A percentile compares a stretch with the other conserved stretches of the same genome.
These are phyloP conservation scores for Drosophila lacteicornis DNA, from an alignment of 1,140 invertebrate species.

Conservation along the genomic window DNA sequence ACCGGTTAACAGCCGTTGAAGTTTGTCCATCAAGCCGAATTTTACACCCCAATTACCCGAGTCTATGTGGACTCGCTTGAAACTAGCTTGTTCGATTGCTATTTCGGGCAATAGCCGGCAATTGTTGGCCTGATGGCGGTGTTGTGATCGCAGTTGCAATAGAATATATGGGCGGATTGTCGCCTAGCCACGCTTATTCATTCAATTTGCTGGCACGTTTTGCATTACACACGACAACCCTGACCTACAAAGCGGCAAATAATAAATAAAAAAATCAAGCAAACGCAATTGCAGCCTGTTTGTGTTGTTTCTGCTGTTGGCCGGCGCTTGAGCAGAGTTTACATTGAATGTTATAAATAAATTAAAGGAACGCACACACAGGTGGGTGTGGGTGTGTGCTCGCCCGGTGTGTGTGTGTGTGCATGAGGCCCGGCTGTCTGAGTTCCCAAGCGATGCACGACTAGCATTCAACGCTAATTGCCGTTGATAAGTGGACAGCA, in stretches of 20 bases:
- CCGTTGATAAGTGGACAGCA: constrained; percentile 50
- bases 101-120: constrained; percentile 27
- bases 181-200: constrained; percentile 66
- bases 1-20: constrained; percentile 24
- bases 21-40: constrained; percentile 7
- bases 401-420: not conserved
- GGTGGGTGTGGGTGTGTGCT: constrained; percentile 6
- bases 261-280: constrained; percentile 34
- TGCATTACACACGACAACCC: constrained; percentile 80
- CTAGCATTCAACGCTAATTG: constrained; percentile 44
- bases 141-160: constrained; percentile 50
- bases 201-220: constrained; percentile 80
- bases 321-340: constrained; percentile 56
- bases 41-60: constrained; percentile 23
- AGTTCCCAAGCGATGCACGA: constrained; percentile 38
- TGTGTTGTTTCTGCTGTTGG: constrained; percentile 49
- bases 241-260: constrained; percentile 73
- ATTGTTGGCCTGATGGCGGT: constrained; percentile 22
- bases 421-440: constrained; percentile 41
- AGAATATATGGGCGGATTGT: constrained; percentile 44
- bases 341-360: constrained; percentile 80
- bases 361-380: constrained; percentile 55
- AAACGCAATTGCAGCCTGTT: constrained; percentile 54
- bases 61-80: not conserved
- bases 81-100: constrained; percentile 4